A percentile compares a stretch with the other conserved stretches of the same genome.
Evolutionary conservation across 2,113 vertebrate genomes (phyloP).

Genomic region (Falco punctatus): DNA sequence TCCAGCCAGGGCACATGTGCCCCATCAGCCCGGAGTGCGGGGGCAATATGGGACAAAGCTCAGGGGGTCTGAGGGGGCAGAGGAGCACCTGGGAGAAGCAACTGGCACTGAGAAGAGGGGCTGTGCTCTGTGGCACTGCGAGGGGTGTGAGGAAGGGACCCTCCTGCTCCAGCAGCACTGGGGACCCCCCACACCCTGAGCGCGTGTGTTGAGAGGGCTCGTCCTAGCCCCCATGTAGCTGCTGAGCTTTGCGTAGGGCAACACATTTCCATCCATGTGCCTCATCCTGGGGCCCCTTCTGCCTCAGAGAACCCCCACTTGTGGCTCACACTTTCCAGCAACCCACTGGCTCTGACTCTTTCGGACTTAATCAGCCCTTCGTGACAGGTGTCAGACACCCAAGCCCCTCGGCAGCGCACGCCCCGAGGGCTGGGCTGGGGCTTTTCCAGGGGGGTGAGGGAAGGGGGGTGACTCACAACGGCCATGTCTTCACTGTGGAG

Average conservation of each 20-base stretch:
- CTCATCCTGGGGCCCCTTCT: background rate
- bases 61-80: background rate
- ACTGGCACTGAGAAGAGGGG: background rate
- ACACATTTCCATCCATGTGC: background rate
- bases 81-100: background rate
- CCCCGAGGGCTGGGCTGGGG: background rate
- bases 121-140: accelerated
- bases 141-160: background rate
- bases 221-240: background rate
- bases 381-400: background rate
- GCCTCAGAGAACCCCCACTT: background rate
- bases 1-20: background rate
- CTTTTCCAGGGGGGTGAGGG: constrained; percentile 5
- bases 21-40: background rate
- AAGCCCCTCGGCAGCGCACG: background rate
- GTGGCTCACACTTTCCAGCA: constrained; percentile 62
- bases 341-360: constrained; percentile 53
- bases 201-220: background rate
- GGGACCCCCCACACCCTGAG: accelerated
- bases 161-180: background rate
- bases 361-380: constrained; percentile 26
- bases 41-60: background rate
- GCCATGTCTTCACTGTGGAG: background rate
- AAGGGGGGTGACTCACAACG: background rate
- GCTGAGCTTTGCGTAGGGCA: background rate